These are phyloP conservation scores for Andricus quercusramuli DNA, from an alignment of 2,888 invertebrate species.

Conservation along the genomic window DNA sequence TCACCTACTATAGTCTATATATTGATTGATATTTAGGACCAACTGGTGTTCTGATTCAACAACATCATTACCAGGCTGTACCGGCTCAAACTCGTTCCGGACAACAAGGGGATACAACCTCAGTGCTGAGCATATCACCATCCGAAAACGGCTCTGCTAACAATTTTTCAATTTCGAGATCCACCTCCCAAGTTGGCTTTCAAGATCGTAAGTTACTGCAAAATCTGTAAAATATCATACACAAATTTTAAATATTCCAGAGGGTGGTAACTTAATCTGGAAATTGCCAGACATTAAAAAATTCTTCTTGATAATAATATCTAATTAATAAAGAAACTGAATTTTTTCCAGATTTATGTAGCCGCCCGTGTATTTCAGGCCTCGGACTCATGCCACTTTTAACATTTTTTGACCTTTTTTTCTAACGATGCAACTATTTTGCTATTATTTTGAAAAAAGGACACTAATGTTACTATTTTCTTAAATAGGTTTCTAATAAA, in stretches of 20 bases:
- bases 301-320: too few species aligned
- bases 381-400: too few species aligned
- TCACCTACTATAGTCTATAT: neutral
- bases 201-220: slow-evolving; percentile 80
- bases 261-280: neutral
- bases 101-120: slow-evolving; percentile 69
- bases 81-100: slow-evolving; percentile 81
- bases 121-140: slow-evolving; percentile 72
- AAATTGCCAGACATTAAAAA: too few species aligned
- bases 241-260: neutral
- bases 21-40: slow-evolving; percentile 82
- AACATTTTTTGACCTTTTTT: too few species aligned
- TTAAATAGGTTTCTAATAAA: too few species aligned
- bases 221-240: neutral
- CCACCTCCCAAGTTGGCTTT: slow-evolving; percentile 78
- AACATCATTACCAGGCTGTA: slow-evolving; percentile 94
- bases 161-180: slow-evolving; percentile 67
- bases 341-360: too few species aligned
- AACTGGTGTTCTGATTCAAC: slow-evolving; percentile 93
- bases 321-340: too few species aligned
- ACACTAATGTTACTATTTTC: too few species aligned
- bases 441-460: too few species aligned
- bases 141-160: slow-evolving; percentile 60
- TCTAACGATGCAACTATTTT: too few species aligned
- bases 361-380: too few species aligned